Conservation (phyloP, 2,888 invertebrate genomes). For the Acleris laterana region DNA sequence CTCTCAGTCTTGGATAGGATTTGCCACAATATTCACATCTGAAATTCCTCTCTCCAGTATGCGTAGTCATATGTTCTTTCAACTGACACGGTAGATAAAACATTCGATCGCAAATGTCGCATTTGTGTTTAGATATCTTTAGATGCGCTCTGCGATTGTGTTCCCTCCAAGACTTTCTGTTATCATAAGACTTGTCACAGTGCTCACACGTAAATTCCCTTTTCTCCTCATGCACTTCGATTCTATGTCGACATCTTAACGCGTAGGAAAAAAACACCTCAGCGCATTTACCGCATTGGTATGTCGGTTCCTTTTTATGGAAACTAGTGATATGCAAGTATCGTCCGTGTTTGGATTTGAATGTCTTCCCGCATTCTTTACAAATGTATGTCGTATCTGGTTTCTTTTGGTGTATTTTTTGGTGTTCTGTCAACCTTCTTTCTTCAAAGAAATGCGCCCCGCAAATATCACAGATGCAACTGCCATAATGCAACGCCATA, state of each 20-base stretch:
- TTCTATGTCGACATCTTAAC: constrained; percentile 50
- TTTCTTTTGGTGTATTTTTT: constrained; percentile 65
- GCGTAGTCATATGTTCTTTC: constrained; percentile 78
- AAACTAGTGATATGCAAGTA: constrained; percentile 48
- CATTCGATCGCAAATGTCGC: constrained; percentile 68
- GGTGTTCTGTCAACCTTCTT: constrained; percentile 71
- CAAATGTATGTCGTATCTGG: constrained; percentile 64
- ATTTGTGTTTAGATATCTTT: constrained; percentile 60
- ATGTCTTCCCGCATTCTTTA: constrained; percentile 57
- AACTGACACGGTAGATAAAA: constrained; percentile 60
- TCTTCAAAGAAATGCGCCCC: constrained; percentile 78
- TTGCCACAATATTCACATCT: constrained; percentile 79
- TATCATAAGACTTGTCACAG: constrained; percentile 58
- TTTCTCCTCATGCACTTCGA: constrained; percentile 53
- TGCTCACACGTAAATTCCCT: constrained; percentile 53
- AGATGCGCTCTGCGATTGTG: constrained; percentile 57
- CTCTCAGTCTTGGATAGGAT: constrained; percentile 73
- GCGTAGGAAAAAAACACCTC: constrained; percentile 48
- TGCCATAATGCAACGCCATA: constrained; percentile 74
- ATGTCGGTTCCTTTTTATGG: constrained; percentile 51
- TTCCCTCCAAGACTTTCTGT: constrained; percentile 52
- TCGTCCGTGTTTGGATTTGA: constrained; percentile 51
- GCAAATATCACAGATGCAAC: constrained; percentile 71
- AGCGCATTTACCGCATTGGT: constrained; percentile 53
- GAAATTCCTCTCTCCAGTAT: constrained; percentile 77